phyloP scores from a whole-genome alignment of 2,888 invertebrate genomes.

The Drosophila ezoana region DNA sequence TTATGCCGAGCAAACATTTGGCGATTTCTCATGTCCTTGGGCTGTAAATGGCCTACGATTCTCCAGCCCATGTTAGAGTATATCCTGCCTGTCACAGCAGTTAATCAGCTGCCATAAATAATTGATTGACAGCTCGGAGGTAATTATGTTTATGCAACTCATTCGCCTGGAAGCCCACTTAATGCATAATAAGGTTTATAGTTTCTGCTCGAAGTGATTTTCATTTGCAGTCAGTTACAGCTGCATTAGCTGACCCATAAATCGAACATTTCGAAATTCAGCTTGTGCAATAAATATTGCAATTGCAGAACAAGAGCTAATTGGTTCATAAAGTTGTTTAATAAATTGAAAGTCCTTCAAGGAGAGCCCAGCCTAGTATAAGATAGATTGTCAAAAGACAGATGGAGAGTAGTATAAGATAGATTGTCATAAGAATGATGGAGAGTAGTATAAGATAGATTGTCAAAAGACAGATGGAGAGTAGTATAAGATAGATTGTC shows the following conservation, averaged over 20 bases:
- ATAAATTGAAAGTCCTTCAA: too few relatives aligned
- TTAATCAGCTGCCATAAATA: constrained; percentile 8
- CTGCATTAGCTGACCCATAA: not conserved
- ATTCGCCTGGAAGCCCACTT: not conserved
- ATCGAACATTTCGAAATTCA: not conserved
- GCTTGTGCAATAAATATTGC: not conserved
- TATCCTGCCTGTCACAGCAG: constrained; percentile 7
- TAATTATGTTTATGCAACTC: constrained; percentile 25
- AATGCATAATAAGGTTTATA: constrained; percentile 17
- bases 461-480: too few relatives aligned
- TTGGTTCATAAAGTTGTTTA: too few relatives aligned
- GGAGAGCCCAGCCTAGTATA: too few relatives aligned
- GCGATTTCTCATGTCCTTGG: constrained; percentile 12
- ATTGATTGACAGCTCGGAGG: constrained; percentile 12
- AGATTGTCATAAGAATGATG: too few relatives aligned
- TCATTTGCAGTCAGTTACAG: not conserved
- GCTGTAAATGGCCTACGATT: not conserved
- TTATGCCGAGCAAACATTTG: constrained; percentile 25
- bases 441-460: too few relatives aligned
- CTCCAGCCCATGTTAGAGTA: not conserved
- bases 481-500: too few relatives aligned
- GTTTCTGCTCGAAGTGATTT: constrained; percentile 11
- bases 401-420: too few relatives aligned
- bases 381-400: too few relatives aligned
- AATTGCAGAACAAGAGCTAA: too few relatives aligned